Base-by-base conservation (phyloP, 1,140 invertebrate species). In the Drosophila prosaltans region DNA sequence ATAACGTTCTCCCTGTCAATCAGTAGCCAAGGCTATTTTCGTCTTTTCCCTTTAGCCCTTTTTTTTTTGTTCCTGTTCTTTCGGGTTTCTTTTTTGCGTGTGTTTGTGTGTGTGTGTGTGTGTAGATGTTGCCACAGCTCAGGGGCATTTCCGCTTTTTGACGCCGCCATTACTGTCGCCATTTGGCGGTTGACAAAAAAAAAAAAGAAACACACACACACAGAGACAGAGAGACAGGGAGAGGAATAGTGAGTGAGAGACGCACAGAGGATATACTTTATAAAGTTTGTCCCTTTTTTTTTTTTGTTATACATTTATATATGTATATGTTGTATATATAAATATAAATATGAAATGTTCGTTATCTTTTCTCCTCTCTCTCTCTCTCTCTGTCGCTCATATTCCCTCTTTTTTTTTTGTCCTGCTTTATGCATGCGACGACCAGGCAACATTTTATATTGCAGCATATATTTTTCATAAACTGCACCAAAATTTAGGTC, bases 391-490 rank as follows among this genome's bases (percentile, higher is more conserved):
- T 26, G 45, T 51, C 45, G 7, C 21, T 51, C 26, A 51, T 26
- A 51, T 51, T 51, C 45, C 9, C 43, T 36, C 6, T 36, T 36
- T 36, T 36, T 36, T 30, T 70, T 41, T 67, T 81, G 58, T 66
- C 65, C 61, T 66, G 62, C 79, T 79, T 81, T 79, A 73, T 85
- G 74, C 78, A 86, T 86, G 74, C 75, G 70, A 57, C 71, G 70
- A 57, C 71, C 66, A 58, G 68, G 59, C 70, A 69, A 85, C 69
- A 71, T 86, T 85, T 86, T 76, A 72, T 73, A 70, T 75, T 75
- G 78, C 81, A 78, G 72, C 68, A 85, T 86, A 81, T 86, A 85
- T 88, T 82, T 86, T 86, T 86, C 83, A 86, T 88, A 86, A 86
- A 80, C 83, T 86, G 66, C 65, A 59, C 8, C 28, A 65, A 72